These are phyloP conservation scores for Aporrectodea caliginosa DNA, from an alignment of 1,140 invertebrate genomes.

Conservation along the genomic window DNA sequence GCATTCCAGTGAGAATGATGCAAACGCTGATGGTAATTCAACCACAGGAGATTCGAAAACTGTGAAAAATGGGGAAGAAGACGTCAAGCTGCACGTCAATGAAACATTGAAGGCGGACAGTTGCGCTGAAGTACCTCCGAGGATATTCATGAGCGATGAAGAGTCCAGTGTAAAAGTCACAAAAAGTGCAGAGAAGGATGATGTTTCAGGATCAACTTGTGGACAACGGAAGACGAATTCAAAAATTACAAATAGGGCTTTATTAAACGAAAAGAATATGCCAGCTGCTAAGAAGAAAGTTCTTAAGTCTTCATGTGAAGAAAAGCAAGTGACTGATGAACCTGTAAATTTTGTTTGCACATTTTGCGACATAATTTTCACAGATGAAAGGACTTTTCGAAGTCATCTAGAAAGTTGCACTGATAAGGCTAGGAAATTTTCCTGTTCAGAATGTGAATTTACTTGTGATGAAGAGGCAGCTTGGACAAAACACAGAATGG, in stretches of 20 bases:
- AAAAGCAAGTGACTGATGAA: background rate
- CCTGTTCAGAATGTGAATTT: background rate
- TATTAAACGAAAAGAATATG: background rate
- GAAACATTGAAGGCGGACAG: too few species aligned
- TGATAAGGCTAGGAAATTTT: background rate
- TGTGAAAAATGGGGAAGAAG: too few species aligned
- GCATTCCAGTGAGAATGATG: background rate
- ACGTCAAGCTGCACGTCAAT: too few species aligned
- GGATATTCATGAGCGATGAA: too few species aligned
- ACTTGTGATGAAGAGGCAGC: background rate
- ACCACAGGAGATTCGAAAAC: background rate
- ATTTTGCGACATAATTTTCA: background rate
- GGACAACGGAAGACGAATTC: too few species aligned
- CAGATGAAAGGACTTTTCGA: background rate
- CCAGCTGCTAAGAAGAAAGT: background rate
- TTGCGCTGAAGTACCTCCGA: too few species aligned
- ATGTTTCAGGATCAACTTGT: too few species aligned
- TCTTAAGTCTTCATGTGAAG: background rate
- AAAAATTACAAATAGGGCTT: background rate
- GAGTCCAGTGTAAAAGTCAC: background rate
- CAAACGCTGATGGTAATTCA: background rate
- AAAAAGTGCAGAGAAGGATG: too few species aligned
- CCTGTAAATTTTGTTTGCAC: background rate
- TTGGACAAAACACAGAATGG: conserved; percentile 7
- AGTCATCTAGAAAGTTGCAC: background rate